Evolutionary conservation across 2,888 invertebrate genomes (phyloP), one percentile per base, ranked within the genome.

Genomic region (Coelogynopora nodosa): DNA sequence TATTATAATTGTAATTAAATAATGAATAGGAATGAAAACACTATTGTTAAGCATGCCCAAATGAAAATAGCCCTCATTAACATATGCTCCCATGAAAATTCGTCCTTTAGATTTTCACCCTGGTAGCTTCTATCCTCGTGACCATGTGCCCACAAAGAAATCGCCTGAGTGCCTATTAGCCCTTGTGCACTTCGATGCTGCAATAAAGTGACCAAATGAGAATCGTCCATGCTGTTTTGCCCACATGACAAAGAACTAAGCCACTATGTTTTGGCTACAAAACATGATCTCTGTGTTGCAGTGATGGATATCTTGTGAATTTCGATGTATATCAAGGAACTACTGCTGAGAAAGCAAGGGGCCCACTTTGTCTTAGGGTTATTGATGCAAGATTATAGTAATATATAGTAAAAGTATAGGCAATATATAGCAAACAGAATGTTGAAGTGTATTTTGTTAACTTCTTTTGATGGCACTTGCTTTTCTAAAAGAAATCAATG

Each of bases 291-390:
- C 82, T 82, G 2, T 82, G 82, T 82, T 10, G 30, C 18, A 82
- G 26, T 2, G 82, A 82, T 31, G 82, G 30, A 13, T 82, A 27
- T 82, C 27, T 82, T 2, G 31, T 82, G 2, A 31, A 29, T 5
- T 82, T 82, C 29, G 82, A 82, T 31, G 31, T 29, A 27, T 82
- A 82, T 29, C 82, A 82, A 31, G 82, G 82, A 13, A 30, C 82
- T 31, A 82, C 82, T 31, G 74, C 5, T 74, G 30, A 82, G 26
- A 82, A 82, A 29, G 23, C 23, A 27, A 30, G 2, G 30, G 23
- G 10, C 23, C 82, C 82, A 30, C 82, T 82, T 28, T 26, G 82
- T 82, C 13, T 23, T 29, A 10, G 82, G 5, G 82, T 82, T 2
- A 82, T 82, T 31, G 82, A 82, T 82, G 82, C 2, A 2, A 26